Evolutionary conservation across 1,140 invertebrate species (phyloP).

Genomic region (Dendroctonus valens): DNA sequence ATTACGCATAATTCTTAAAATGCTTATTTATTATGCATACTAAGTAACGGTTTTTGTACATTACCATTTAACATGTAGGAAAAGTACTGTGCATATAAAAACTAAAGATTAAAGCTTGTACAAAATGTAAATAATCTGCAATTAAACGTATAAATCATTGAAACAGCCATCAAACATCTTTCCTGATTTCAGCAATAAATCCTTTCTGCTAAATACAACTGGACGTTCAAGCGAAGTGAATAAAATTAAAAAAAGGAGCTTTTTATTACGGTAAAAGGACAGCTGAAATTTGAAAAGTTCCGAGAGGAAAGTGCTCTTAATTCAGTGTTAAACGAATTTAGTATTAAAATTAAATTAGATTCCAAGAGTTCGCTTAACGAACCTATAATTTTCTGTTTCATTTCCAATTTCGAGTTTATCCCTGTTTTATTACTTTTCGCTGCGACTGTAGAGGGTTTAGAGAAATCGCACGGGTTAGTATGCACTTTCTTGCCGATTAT

Average conservation of each 20-base stretch:
- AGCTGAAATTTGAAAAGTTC: conserved; percentile 13
- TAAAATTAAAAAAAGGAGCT: background rate
- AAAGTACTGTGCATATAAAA: background rate
- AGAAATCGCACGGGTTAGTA: no score
- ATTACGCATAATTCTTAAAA: no score
- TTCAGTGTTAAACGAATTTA: conserved; percentile 20
- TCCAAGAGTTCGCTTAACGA: conserved; percentile 14
- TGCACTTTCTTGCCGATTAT: no score
- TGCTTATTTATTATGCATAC: no score
- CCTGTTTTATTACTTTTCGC: background rate
- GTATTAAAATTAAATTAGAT: conserved; percentile 24
- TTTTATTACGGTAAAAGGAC: background rate
- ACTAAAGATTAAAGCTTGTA: background rate
- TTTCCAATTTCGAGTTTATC: conserved; percentile 1
- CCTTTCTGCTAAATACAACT: background rate
- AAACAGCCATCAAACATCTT: background rate
- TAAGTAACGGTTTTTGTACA: no score
- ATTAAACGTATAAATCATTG: background rate
- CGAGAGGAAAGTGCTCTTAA: conserved; percentile 16
- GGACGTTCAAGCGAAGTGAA: background rate
- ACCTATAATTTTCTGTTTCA: conserved; percentile 13
- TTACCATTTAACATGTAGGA: background rate
- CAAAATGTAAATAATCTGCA: background rate
- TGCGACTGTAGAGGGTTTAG: no score
- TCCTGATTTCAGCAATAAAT: background rate